Evolutionary conservation across 1,140 invertebrate genomes (phyloP).

Genomic region (Dysdera silvatica): DNA sequence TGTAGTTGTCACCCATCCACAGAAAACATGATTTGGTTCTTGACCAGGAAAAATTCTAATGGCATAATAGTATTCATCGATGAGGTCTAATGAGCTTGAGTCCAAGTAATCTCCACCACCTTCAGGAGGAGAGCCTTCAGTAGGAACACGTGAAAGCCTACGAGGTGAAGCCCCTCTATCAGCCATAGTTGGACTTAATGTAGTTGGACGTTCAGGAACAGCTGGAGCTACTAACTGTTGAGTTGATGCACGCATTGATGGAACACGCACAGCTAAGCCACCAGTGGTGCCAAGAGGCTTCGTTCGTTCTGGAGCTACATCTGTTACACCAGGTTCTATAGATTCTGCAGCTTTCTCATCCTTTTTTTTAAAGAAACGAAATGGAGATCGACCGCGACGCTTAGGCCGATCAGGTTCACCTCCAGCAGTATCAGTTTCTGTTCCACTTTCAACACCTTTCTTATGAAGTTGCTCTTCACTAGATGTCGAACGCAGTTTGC

Average conservation of each 20-base stretch:
- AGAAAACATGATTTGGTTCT: constrained; percentile 92
- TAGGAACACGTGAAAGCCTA: constrained; percentile 1
- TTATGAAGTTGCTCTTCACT: constrained; percentile 52
- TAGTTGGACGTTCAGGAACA: constrained; percentile 54
- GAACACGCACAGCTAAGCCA: constrained; percentile 34
- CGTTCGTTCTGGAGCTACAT: constrained; percentile 34
- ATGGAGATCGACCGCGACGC: constrained; percentile 76
- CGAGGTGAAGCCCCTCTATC: constrained; percentile 3
- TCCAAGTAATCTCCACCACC: constrained; percentile 64
- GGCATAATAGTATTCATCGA: constrained; percentile 97
- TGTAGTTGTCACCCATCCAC: constrained; percentile 99
- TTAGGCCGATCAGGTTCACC: constrained; percentile 62
- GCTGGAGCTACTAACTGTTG: constrained; percentile 51
- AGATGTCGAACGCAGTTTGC: constrained; percentile 59
- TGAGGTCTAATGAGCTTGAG: constrained; percentile 75
- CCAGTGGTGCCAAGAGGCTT: constrained; percentile 13
- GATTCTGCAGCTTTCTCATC: constrained; percentile 20
- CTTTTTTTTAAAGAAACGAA: constrained; percentile 76
- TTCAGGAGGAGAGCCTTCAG: constrained; percentile 42
- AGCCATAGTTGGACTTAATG: constrained; percentile 6
- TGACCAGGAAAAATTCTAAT: constrained; percentile 72
- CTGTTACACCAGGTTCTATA: background rate
- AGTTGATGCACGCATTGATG: constrained; percentile 9
- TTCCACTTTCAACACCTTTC: constrained; percentile 37
- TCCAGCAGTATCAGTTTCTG: constrained; percentile 42